phyloP scores from a whole-genome alignment of 1,140 invertebrate genomes.

The Bombyx mori region ASM3026992v2 NC_085128.1:18420001-18420500 shows the following conservation, averaged over 20 bases:
- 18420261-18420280: conserved; percentile 81
- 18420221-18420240: conserved; percentile 84
- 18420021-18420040: conserved; percentile 79
- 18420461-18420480: too few species aligned
- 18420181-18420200: conserved; percentile 75
- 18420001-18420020: conserved; percentile 75
- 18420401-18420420: too few species aligned
- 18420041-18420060: conserved; percentile 72
- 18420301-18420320: conserved; percentile 77
- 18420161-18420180: neutral
- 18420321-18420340: conserved; percentile 78
- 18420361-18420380: conserved; percentile 75
- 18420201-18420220: conserved; percentile 77
- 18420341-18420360: conserved; percentile 77
- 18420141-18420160: neutral
- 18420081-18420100: conserved; percentile 50
- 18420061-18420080: conserved; percentile 82
- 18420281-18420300: conserved; percentile 83
- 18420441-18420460: too few species aligned
- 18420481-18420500: too few species aligned
- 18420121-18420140: conserved; percentile 34
- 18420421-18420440: too few species aligned
- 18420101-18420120: conserved; percentile 74
- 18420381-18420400: conserved; percentile 74
- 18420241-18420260: conserved; percentile 75